These are phyloP conservation scores for Galeruca laticollis DNA, from an alignment of 2,888 invertebrate genomes.

Conservation along the genomic window DNA sequence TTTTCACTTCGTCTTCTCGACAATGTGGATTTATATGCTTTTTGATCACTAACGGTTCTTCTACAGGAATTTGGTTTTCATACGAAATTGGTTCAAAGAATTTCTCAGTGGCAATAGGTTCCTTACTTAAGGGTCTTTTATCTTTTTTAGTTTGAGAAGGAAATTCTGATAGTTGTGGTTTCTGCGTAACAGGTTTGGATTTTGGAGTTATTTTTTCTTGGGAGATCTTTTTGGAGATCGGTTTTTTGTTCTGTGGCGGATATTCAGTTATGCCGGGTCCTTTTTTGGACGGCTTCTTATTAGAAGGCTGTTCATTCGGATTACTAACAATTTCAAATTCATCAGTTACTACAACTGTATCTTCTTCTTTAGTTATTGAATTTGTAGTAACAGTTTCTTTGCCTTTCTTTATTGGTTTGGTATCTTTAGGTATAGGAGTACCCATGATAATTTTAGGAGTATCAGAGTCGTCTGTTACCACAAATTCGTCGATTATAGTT, in stretches of 20 bases:
- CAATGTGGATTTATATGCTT: slow-evolving; percentile 58
- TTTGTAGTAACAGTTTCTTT: slow-evolving; percentile 2
- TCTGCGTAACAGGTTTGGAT: slow-evolving; percentile 32
- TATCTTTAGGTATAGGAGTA: not conserved
- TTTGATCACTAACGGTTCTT: slow-evolving; percentile 60
- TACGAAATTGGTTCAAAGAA: slow-evolving; percentile 27
- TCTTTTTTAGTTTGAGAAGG: slow-evolving; percentile 43
- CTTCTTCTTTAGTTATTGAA: not conserved
- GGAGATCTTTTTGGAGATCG: slow-evolving; percentile 38
- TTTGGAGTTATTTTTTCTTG: slow-evolving; percentile 30
- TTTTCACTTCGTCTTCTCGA: slow-evolving; percentile 55
- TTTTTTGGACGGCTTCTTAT: not conserved
- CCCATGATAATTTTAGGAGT: slow-evolving; percentile 3
- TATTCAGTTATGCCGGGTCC: slow-evolving; percentile 42
- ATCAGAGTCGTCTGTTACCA: slow-evolving; percentile 11
- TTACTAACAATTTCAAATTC: slow-evolving; percentile 15
- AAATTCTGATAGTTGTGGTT: slow-evolving; percentile 38
- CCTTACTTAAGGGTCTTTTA: slow-evolving; percentile 17
- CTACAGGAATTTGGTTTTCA: slow-evolving; percentile 57
- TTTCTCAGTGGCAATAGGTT: slow-evolving; percentile 18
- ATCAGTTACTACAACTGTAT: slow-evolving; percentile 11
- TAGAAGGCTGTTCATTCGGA: not conserved
- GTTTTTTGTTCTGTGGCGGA: slow-evolving; percentile 44
- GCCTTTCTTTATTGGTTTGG: slow-evolving; percentile 5
- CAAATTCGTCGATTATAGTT: slow-evolving; percentile 26